Evolutionary conservation across 2,888 invertebrate genomes (phyloP).

Genomic region (Eremobia ochroleuca): DNA sequence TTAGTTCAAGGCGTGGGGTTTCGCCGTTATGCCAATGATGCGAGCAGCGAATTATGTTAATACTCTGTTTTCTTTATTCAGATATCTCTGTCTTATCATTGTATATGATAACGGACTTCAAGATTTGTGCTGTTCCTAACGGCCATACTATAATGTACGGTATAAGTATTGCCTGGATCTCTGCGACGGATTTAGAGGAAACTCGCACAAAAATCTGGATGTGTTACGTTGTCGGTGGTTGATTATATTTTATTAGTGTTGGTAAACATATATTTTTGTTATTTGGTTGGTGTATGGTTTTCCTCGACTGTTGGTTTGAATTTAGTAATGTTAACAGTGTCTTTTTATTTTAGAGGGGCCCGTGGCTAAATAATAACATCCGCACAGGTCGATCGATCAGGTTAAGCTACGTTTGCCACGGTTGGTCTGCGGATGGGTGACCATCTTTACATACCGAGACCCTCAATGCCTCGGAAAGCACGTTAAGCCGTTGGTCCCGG

Average conservation of each 20-base stretch:
- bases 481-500: too few species aligned
- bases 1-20: conserved; percentile 11
- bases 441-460: too few species aligned
- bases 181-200: conserved; percentile 38
- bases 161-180: conserved; percentile 51
- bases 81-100: conserved; percentile 57
- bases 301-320: conserved; percentile 11
- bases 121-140: conserved; percentile 55
- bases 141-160: conserved; percentile 50
- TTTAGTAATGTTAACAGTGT: neutral
- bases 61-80: conserved; percentile 61
- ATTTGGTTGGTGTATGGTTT: conserved; percentile 20
- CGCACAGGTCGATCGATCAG: too few species aligned
- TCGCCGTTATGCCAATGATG: conserved; percentile 46
- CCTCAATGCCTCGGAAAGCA: too few species aligned
- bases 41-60: conserved; percentile 55
- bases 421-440: too few species aligned
- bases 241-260: conserved; percentile 38
- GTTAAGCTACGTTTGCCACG: too few species aligned
- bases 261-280: conserved; percentile 33
- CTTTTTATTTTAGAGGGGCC: too few species aligned
- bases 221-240: conserved; percentile 18
- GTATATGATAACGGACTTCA: conserved; percentile 62
- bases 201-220: conserved; percentile 45
- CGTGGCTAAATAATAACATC: too few species aligned